Evolutionary conservation across 64 coral and sea anemone species (phyloP).

Genomic region (Hydrozoanthus tunicans): DNA sequence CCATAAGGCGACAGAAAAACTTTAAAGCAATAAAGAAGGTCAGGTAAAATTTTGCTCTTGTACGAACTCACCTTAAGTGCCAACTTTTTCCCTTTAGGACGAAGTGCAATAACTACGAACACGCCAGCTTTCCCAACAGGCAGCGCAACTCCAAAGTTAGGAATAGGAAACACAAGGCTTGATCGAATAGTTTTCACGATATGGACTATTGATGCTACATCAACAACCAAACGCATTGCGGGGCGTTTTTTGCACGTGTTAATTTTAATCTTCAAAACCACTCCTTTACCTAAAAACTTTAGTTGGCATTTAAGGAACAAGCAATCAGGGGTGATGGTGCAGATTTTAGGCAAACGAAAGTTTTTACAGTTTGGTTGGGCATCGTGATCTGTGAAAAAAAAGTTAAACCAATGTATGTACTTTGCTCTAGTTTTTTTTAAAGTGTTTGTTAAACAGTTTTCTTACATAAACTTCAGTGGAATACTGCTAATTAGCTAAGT

Average conservation of each 20-base stretch:
- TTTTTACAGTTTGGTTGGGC: slow-evolving; percentile 14
- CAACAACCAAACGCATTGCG: not conserved
- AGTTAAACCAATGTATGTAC: not conserved
- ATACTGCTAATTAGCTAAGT: too few species aligned
- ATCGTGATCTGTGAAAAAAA: not conserved
- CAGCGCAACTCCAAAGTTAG: not conserved
- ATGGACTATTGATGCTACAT: slow-evolving; percentile 11
- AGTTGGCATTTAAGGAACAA: not conserved
- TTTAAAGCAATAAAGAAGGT: too few species aligned
- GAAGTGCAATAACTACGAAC: slow-evolving; percentile 9
- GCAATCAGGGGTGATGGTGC: slow-evolving; percentile 15
- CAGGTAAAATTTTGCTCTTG: too few species aligned
- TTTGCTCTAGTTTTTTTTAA: too few species aligned
- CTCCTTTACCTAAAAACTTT: not conserved
- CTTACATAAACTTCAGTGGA: too few species aligned
- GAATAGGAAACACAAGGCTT: not conserved
- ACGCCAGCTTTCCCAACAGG: not conserved
- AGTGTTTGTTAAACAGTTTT: too few species aligned
- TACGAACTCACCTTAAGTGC: not conserved
- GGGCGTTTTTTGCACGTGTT: slow-evolving; percentile 31
- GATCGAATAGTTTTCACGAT: not conserved
- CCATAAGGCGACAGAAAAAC: too few species aligned
- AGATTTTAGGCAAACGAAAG: not conserved
- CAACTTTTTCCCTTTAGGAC: slow-evolving; percentile 13
- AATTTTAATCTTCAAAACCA: slow-evolving; percentile 9